Conservation (phyloP, 2,888 invertebrate genomes). For the Stictocephala bisonia region DNA sequence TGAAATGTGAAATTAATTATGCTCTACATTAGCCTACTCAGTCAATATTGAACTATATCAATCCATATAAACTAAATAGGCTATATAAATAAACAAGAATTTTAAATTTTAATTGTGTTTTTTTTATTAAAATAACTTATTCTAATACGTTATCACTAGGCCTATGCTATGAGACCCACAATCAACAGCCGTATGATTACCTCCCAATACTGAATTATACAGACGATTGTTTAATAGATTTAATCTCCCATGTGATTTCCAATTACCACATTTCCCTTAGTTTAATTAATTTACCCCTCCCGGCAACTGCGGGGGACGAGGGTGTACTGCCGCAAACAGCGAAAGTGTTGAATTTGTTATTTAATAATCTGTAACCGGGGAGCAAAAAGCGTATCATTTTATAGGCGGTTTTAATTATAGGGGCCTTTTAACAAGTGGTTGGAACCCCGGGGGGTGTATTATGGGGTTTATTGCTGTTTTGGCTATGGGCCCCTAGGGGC, state of each 20-base stretch:
- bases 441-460: not conserved
- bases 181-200: too few relatives aligned
- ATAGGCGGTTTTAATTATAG: slow-evolving; percentile 38
- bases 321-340: slow-evolving; percentile 36
- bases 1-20: too few relatives aligned
- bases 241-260: not conserved
- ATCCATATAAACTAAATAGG: too few relatives aligned
- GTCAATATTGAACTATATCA: too few relatives aligned
- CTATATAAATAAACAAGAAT: too few relatives aligned
- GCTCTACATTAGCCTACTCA: too few relatives aligned
- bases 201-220: too few relatives aligned
- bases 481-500: slow-evolving; percentile 21
- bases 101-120: too few relatives aligned
- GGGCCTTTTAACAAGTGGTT: slow-evolving; percentile 38
- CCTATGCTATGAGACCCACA: too few relatives aligned
- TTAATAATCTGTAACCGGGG: slow-evolving; percentile 38
- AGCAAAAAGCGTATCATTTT: slow-evolving; percentile 38
- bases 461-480: not conserved
- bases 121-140: too few relatives aligned
- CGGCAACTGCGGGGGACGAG: slow-evolving; percentile 6
- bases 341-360: slow-evolving; percentile 42
- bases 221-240: not conserved
- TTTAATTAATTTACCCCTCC: slow-evolving; percentile 12
- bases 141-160: too few relatives aligned
- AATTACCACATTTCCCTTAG: slow-evolving; percentile 13